Conservation (phyloP, 2,113 vertebrate species). For the Notothenia rossii region DNA sequence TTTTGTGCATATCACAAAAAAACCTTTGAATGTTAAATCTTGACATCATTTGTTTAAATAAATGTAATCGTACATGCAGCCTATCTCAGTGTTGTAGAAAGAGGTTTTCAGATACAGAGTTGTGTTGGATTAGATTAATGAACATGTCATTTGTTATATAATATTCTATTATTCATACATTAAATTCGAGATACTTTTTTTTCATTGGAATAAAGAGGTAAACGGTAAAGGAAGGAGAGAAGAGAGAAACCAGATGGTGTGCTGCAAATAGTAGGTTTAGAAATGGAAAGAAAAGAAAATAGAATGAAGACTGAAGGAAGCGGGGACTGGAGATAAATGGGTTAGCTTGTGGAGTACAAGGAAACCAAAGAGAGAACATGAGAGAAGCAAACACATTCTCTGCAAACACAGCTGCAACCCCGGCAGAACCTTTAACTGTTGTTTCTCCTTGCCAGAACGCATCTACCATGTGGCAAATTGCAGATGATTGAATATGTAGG, state of each 20-base stretch:
- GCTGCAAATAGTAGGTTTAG: neutral
- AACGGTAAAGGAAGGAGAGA: neutral
- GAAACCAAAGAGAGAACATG: slow-evolving; percentile 14
- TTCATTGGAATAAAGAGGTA: neutral
- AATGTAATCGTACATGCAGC: no score
- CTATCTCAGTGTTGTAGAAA: no score
- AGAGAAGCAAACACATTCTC: slow-evolving; percentile 65
- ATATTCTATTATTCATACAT: no score
- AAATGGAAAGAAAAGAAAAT: slow-evolving; percentile 14
- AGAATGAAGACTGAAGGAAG: slow-evolving; percentile 28
- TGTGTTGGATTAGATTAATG: no score
- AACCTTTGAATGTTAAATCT: no score
- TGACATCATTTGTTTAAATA: no score
- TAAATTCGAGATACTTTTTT: neutral
- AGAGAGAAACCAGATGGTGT: slow-evolving; percentile 20
- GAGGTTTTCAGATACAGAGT: no score
- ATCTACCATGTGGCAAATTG: slow-evolving; percentile 49
- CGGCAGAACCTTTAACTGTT: slow-evolving; percentile 44
- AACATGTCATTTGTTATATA: no score
- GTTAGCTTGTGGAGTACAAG: slow-evolving; percentile 10
- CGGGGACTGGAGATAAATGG: slow-evolving; percentile 16
- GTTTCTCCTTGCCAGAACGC: slow-evolving; percentile 32
- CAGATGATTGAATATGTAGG: slow-evolving; percentile 46
- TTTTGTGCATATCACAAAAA: no score
- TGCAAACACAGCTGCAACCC: slow-evolving; percentile 79